Evolutionary conservation across 2,888 invertebrate genomes (phyloP).

Genomic region (Apamea sordens): DNA sequence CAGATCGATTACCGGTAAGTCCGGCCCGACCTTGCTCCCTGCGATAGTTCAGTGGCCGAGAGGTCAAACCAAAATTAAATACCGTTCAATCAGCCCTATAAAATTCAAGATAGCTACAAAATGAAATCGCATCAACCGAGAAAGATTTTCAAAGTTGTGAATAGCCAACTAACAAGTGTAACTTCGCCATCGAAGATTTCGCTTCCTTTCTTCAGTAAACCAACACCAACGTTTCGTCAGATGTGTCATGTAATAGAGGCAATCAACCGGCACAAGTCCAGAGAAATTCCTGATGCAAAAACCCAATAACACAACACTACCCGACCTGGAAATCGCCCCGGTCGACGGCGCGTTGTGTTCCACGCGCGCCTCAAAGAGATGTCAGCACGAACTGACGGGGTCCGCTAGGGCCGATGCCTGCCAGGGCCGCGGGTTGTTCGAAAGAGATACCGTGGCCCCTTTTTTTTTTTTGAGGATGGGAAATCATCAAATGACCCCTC

Average conservation of each 20-base stretch:
- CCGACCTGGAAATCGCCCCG: no score
- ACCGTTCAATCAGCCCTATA: not conserved
- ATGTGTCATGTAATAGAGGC: not conserved
- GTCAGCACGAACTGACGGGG: no score
- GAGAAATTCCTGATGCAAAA: not conserved
- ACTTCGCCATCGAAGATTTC: not conserved
- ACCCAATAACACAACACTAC: not conserved
- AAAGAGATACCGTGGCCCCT: no score
- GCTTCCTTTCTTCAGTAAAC: no score
- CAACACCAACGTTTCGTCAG: not conserved
- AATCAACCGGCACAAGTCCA: not conserved
- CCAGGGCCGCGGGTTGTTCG: no score
- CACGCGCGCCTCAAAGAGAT: no score
- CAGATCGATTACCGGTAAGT: slow-evolving; percentile 39
- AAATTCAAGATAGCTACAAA: not conserved
- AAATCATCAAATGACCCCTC: no score
- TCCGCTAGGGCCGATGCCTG: no score
- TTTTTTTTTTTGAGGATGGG: no score
- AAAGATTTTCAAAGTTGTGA: not conserved
- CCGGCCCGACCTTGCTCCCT: slow-evolving; percentile 45
- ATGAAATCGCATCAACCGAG: not conserved
- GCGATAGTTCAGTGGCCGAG: slow-evolving; percentile 47
- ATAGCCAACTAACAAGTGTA: not conserved
- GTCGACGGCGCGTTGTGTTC: no score
- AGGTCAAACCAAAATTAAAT: slow-evolving; percentile 35